A percentile compares a stretch with the other conserved stretches of the same genome.
Evolutionary conservation across 1,140 invertebrate genomes (phyloP).

Genomic region (Microvelia longipes): DNA sequence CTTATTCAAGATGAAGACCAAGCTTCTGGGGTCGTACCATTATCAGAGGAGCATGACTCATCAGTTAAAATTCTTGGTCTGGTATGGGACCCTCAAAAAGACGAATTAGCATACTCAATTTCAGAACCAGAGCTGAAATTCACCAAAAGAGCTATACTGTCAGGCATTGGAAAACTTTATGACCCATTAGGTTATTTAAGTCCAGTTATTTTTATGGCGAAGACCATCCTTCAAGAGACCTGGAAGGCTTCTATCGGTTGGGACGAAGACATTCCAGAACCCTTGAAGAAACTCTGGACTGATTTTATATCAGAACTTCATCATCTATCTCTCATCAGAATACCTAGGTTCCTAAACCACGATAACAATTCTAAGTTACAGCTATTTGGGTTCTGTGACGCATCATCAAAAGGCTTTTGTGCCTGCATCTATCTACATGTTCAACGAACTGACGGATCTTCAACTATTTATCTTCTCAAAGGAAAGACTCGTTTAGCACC

Average conservation of each 20-base stretch:
- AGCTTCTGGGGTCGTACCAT: not conserved
- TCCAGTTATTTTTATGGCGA: conserved; percentile 19
- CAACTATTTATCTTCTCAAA: not conserved
- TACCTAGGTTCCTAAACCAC: not conserved
- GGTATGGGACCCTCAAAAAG: not conserved
- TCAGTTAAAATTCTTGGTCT: conserved; percentile 6
- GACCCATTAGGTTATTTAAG: conserved; percentile 26
- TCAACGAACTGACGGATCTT: not conserved
- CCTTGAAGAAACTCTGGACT: not conserved
- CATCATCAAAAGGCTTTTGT: not conserved
- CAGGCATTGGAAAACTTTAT: conserved; percentile 22
- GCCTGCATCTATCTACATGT: not conserved
- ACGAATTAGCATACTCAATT: not conserved
- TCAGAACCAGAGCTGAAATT: conserved; percentile 6
- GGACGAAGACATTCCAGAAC: conserved; percentile 22
- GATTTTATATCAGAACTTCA: not conserved
- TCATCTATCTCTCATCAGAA: not conserved
- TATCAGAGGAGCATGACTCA: not conserved
- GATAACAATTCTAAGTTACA: not conserved
- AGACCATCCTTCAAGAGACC: conserved; percentile 24
- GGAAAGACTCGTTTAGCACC: not conserved
- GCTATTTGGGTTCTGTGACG: not conserved
- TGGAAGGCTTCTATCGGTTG: conserved; percentile 23
- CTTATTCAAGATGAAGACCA: not conserved
- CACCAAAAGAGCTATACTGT: conserved; percentile 21